Conservation (phyloP, 2,888 invertebrate genomes). For the Rosalia funebris region DNA sequence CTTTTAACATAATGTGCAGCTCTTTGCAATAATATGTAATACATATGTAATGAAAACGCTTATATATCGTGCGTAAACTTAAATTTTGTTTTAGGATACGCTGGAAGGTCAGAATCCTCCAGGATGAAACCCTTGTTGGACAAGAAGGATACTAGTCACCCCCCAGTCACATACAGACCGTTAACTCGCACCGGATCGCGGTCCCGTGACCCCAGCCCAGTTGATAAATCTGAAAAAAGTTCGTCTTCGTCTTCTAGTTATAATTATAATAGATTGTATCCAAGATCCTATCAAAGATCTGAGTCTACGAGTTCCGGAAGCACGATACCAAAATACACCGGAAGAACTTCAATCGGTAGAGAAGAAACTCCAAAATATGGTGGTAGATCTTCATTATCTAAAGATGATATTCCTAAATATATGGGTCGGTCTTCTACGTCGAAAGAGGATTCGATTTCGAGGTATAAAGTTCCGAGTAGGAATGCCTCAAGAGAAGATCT, state of each 20-base stretch:
- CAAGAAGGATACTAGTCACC: slow-evolving; percentile 62
- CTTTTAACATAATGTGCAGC: too few relatives aligned
- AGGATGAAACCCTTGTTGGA: slow-evolving; percentile 52
- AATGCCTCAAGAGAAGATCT: slow-evolving; percentile 58
- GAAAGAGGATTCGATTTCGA: slow-evolving; percentile 45
- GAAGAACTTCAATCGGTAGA: slow-evolving; percentile 48
- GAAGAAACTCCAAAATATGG: slow-evolving; percentile 45
- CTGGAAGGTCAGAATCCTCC: slow-evolving; percentile 31
- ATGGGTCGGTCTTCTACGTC: slow-evolving; percentile 34
- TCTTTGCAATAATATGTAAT: too few relatives aligned
- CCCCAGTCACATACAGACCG: slow-evolving; percentile 65
- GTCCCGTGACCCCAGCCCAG: slow-evolving; percentile 70
- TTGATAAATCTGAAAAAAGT: slow-evolving; percentile 60
- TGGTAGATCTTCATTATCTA: slow-evolving; percentile 41
- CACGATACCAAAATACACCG: slow-evolving; percentile 52
- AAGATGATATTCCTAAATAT: slow-evolving; percentile 48
- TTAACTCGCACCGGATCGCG: slow-evolving; percentile 55
- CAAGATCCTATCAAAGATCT: slow-evolving; percentile 59
- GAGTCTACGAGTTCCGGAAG: slow-evolving; percentile 53
- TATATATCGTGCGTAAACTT: too few relatives aligned
- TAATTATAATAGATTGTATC: slow-evolving; percentile 68
- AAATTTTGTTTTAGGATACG: slow-evolving; percentile 35
- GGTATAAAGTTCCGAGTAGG: slow-evolving; percentile 42
- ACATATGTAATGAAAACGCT: too few relatives aligned
- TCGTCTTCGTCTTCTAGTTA: slow-evolving; percentile 65